These are phyloP conservation scores for Mycetomoellerius zeteki DNA, from an alignment of 1,140 invertebrate genomes.

Conservation along the genomic window DNA sequence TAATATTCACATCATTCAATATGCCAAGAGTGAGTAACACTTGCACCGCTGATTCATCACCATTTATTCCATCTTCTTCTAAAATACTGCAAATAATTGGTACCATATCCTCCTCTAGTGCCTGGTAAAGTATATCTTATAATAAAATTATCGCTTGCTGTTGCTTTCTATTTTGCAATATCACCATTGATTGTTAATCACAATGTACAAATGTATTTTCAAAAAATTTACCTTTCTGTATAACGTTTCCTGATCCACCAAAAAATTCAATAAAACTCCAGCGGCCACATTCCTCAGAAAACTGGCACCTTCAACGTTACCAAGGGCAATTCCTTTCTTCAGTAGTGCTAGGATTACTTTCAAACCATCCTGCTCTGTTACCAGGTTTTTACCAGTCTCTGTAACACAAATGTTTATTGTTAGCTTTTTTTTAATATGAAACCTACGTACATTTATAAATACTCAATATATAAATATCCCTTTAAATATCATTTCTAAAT, in stretches of 20 bases:
- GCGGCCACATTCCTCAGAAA: conserved; percentile 88
- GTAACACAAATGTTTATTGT: conserved; percentile 41
- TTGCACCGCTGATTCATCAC: conserved; percentile 89
- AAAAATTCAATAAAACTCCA: conserved; percentile 93
- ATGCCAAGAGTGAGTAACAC: conserved; percentile 91
- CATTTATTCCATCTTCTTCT: conserved; percentile 83
- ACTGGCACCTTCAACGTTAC: conserved; percentile 76
- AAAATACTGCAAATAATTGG: conserved; percentile 88
- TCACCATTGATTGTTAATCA: neutral
- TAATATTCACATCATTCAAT: conserved; percentile 90
- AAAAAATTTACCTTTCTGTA: conserved; percentile 82
- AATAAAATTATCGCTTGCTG: conserved; percentile 52
- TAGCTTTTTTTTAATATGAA: conserved; percentile 19
- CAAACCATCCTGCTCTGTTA: conserved; percentile 89
- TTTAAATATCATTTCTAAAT: neutral
- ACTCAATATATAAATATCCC: neutral
- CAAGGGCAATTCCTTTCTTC: conserved; percentile 74
- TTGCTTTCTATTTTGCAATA: conserved; percentile 15
- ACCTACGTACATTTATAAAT: neutral
- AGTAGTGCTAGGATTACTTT: conserved; percentile 79
- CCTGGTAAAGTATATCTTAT: conserved; percentile 79
- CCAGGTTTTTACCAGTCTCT: conserved; percentile 87
- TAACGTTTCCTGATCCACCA: conserved; percentile 91
- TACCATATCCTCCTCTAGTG: conserved; percentile 90
- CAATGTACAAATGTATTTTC: neutral